Conservation (phyloP, 1,140 invertebrate genomes). For the Cydia strobilella region DNA sequence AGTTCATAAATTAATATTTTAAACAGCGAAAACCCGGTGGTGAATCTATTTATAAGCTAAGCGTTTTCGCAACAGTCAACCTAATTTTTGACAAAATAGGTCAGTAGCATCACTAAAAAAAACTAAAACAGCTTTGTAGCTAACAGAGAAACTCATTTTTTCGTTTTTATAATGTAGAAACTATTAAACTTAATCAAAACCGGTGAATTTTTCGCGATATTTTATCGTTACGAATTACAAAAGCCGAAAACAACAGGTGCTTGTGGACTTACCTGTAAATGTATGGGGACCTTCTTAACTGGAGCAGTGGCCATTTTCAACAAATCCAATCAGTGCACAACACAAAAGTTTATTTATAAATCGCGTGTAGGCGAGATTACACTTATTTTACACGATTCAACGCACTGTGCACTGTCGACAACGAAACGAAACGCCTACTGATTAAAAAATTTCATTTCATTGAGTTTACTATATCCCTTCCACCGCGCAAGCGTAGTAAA, state of each 20-base stretch:
- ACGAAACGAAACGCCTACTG: constrained; percentile 49
- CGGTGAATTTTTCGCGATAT: constrained; percentile 35
- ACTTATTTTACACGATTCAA: constrained; percentile 2
- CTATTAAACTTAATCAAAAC: constrained; percentile 16
- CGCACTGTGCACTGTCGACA: constrained; percentile 45
- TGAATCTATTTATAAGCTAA: constrained; percentile 27
- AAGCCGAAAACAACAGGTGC: constrained; percentile 56
- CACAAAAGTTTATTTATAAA: constrained; percentile 69
- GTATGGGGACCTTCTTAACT: constrained; percentile 96
- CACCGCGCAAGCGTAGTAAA: constrained; percentile 66
- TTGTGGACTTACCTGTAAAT: constrained; percentile 88
- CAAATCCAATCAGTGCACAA: constrained; percentile 62
- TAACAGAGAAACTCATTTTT: not conserved
- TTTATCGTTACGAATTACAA: constrained; percentile 33
- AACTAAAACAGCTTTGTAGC: no score
- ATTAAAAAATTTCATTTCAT: constrained; percentile 62
- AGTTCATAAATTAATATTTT: constrained; percentile 27
- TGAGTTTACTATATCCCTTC: constrained; percentile 61
- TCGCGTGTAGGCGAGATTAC: constrained; percentile 56
- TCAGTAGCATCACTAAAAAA: constrained; percentile 40
- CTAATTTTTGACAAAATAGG: constrained; percentile 59
- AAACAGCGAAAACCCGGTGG: constrained; percentile 31
- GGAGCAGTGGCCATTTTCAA: constrained; percentile 78
- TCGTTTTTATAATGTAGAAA: no score
- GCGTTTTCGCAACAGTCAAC: constrained; percentile 53